A percentile compares a stretch with the other conserved stretches of the same genome.
phyloP scores from a whole-genome alignment of 2,113 vertebrate species.

The Rhea americana region DNA sequence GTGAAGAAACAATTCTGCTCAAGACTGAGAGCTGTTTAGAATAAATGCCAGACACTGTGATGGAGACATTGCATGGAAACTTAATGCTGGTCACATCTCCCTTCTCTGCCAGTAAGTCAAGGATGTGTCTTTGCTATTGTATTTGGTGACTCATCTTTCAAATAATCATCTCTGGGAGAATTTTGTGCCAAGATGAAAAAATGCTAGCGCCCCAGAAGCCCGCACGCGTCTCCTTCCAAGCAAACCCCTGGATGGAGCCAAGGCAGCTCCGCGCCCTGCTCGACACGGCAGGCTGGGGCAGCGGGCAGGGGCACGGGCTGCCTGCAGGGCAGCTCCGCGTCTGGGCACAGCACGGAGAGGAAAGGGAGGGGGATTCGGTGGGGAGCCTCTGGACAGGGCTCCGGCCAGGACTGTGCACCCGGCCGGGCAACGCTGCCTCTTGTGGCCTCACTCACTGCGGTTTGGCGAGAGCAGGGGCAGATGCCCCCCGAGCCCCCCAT shows the following conservation, averaged over 20 bases:
- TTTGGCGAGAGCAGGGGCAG: not conserved
- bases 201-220: not conserved
- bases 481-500: not conserved
- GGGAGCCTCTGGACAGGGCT: not conserved
- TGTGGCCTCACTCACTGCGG: accelerated
- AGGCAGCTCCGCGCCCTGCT: not conserved
- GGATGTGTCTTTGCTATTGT: constrained; percentile 70
- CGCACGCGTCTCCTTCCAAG: accelerated
- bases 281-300: accelerated
- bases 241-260: not conserved
- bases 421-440: accelerated
- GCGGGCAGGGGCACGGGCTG: accelerated
- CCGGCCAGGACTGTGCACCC: too few relatives aligned
- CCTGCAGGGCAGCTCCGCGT: not conserved
- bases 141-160: constrained; percentile 70
- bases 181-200: constrained; percentile 52
- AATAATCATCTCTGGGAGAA: constrained; percentile 58
- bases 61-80: constrained; percentile 53
- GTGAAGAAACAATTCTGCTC: constrained; percentile 25
- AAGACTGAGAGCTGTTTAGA: constrained; percentile 59
- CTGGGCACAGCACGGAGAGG: not conserved
- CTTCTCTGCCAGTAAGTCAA: constrained; percentile 61
- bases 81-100: constrained; percentile 70
- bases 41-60: constrained; percentile 55
- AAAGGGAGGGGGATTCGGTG: not conserved